Percentiles rank a stretch among this genome's conserved stretches.
These are phyloP conservation scores for Baryphthengus martii DNA, from an alignment of 2,113 vertebrate genomes.

Conservation along the genomic window DNA sequence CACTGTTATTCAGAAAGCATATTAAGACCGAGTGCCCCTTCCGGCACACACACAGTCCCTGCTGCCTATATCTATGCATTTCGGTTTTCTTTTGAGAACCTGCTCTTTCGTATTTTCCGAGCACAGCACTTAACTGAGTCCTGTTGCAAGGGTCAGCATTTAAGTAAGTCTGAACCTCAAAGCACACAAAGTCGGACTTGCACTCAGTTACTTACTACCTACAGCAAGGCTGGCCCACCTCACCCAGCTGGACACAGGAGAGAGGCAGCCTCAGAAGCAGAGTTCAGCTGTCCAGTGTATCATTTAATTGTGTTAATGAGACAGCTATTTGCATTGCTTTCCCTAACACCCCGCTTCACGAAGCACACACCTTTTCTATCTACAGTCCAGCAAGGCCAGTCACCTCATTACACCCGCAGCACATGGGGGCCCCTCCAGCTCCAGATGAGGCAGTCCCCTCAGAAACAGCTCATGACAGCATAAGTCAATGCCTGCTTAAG, in stretches of 20 bases:
- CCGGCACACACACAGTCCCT: accelerated
- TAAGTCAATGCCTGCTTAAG: neutral
- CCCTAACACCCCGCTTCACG: neutral
- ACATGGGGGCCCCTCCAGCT: neutral
- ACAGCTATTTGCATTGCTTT: neutral
- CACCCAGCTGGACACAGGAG: neutral
- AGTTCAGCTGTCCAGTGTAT: neutral
- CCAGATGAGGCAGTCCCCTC: neutral
- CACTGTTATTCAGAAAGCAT: neutral
- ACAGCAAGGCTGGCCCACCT: neutral
- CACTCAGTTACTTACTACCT: neutral
- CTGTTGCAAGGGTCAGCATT: neutral
- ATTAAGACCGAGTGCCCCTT: neutral
- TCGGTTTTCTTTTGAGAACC: neutral
- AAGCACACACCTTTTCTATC: neutral
- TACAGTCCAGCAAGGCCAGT: neutral
- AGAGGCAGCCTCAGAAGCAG: neutral
- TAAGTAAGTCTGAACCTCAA: neutral
- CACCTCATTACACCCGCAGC: neutral
- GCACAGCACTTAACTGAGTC: neutral
- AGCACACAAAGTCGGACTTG: accelerated
- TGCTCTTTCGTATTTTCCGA: neutral
- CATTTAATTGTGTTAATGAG: neutral
- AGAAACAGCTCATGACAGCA: neutral
- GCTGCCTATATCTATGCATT: neutral